A percentile compares a stretch with the other conserved stretches of the same genome.
phyloP scores from a whole-genome alignment of 2,888 invertebrate species.

The Pyralis farinalis region DNA sequence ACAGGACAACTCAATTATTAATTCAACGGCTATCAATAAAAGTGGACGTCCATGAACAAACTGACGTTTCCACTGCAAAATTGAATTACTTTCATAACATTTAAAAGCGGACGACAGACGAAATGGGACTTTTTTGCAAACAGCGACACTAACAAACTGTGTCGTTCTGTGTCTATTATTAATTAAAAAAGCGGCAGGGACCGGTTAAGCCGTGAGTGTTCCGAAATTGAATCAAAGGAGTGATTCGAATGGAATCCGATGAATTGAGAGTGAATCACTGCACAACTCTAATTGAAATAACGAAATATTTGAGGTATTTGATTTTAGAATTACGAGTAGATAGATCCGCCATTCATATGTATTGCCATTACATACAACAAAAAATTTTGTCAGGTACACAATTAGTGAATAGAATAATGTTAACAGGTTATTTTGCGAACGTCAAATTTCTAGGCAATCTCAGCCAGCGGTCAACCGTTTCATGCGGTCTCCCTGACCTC shows the following conservation, averaged over 20 bases:
- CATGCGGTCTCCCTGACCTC: too few relatives aligned
- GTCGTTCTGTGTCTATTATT: slow-evolving; percentile 53
- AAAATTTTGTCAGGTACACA: too few relatives aligned
- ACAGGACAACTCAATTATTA: slow-evolving; percentile 8
- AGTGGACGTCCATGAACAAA: slow-evolving; percentile 5
- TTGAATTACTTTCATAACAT: slow-evolving; percentile 36
- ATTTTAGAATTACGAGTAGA: too few relatives aligned
- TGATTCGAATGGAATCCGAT: slow-evolving; percentile 57
- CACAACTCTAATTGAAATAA: too few relatives aligned
- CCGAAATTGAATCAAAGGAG: slow-evolving; percentile 65
- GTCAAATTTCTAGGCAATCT: too few relatives aligned
- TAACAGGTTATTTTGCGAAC: too few relatives aligned
- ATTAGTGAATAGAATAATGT: too few relatives aligned
- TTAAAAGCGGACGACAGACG: slow-evolving; percentile 21
- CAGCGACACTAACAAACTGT: slow-evolving; percentile 39
- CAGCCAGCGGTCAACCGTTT: too few relatives aligned
- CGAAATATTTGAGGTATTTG: too few relatives aligned
- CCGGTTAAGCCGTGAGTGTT: slow-evolving; percentile 53
- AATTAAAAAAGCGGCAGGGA: slow-evolving; percentile 67
- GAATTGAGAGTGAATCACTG: slow-evolving; percentile 4
- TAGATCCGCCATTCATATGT: too few relatives aligned
- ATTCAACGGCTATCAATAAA: slow-evolving; percentile 17
- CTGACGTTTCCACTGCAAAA: slow-evolving; percentile 19
- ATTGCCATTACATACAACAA: too few relatives aligned
- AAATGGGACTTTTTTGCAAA: slow-evolving; percentile 42